These are phyloP conservation scores for Macroglossus sobrinus DNA, from an alignment of 2,113 vertebrate species.

Conservation along the genomic window DNA sequence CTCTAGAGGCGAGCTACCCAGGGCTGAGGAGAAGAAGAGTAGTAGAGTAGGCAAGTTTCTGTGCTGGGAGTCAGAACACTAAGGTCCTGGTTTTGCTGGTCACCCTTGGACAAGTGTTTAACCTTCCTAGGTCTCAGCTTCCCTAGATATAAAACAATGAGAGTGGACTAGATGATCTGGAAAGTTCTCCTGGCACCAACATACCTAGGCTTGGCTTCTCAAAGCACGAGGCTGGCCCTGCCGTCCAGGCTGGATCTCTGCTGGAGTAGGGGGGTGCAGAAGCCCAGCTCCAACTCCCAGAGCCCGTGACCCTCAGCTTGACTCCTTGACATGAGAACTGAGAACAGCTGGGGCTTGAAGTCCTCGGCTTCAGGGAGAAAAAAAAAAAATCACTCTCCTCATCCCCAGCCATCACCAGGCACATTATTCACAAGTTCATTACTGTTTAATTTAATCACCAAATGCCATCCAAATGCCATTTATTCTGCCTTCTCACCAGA, in stretches of 20 bases:
- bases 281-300: neutral
- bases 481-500: constrained; percentile 78
- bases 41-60: neutral
- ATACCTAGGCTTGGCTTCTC: neutral
- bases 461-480: constrained; percentile 82
- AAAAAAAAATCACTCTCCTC: neutral
- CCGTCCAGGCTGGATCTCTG: neutral
- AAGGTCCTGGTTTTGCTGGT: neutral
- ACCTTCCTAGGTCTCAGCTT: neutral
- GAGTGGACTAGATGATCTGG: no score
- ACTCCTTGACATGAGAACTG: no score
- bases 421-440: constrained; percentile 80
- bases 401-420: constrained; percentile 25
- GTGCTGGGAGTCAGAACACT: neutral
- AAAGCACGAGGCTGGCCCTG: accelerated
- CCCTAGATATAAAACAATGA: neutral
- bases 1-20: neutral
- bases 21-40: neutral
- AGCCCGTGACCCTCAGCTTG: accelerated
- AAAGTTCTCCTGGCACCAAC: neutral
- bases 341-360: neutral
- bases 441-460: constrained; percentile 84
- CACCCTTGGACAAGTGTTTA: neutral
- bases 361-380: neutral
- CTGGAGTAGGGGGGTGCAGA: accelerated